Conservation (phyloP, 2,797 vertebrate species). For the Leptoclinus maculatus region DNA sequence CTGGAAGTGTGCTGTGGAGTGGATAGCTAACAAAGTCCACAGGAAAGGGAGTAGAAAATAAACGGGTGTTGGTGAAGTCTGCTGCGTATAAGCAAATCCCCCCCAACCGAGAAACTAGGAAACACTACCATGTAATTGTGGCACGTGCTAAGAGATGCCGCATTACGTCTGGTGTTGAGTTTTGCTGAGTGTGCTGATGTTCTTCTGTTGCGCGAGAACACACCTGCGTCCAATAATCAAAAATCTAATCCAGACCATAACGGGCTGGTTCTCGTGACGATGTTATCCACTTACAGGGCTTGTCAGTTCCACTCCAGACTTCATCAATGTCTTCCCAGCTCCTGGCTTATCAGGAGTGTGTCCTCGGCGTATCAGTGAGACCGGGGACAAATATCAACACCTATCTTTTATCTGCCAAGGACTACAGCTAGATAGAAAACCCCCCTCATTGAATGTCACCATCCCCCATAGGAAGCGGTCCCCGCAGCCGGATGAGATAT, state of each 20-base stretch:
- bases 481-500: constrained; percentile 78
- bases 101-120: constrained; percentile 24
- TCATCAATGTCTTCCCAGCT: constrained; percentile 63
- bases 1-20: constrained; percentile 44
- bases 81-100: constrained; percentile 44
- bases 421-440: constrained; percentile 63
- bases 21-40: constrained; percentile 65
- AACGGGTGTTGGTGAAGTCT: constrained; percentile 39
- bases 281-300: constrained; percentile 64
- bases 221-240: constrained; percentile 63
- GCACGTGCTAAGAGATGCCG: constrained; percentile 36
- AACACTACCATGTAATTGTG: constrained; percentile 63
- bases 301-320: constrained; percentile 71
- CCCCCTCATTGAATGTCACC: constrained; percentile 64
- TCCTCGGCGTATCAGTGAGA: constrained; percentile 56
- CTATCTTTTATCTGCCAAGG: constrained; percentile 77
- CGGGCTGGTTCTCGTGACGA: constrained; percentile 50
- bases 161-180: constrained; percentile 7
- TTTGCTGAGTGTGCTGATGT: constrained; percentile 40
- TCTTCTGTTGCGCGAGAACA: constrained; percentile 31
- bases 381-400: constrained; percentile 73
- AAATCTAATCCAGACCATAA: constrained; percentile 57
- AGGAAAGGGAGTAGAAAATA: constrained; percentile 46
- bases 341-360: constrained; percentile 62
- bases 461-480: constrained; percentile 65